Evolutionary conservation across 1,140 invertebrate species (phyloP).

Genomic region (Bombus breviceps): DNA sequence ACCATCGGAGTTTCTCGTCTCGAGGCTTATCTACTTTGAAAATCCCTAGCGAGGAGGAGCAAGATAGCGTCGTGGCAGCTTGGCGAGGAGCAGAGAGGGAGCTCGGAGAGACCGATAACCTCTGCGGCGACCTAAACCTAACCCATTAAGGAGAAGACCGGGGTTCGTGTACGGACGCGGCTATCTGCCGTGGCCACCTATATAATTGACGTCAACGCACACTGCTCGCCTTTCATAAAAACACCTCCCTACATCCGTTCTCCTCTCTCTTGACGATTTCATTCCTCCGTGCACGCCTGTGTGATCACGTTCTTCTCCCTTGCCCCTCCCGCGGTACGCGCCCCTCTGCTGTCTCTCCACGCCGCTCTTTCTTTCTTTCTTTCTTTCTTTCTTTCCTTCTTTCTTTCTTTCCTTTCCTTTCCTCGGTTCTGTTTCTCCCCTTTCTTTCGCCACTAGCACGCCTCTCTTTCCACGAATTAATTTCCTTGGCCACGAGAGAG

Average conservation of each 20-base stretch:
- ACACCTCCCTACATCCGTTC: slow-evolving; percentile 81
- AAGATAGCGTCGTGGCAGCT: not conserved
- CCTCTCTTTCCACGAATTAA: slow-evolving; percentile 59
- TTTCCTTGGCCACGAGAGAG: slow-evolving; percentile 40
- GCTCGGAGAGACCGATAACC: slow-evolving; percentile 75
- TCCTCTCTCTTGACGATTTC: slow-evolving; percentile 66
- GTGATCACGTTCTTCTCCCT: not conserved
- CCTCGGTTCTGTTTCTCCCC: slow-evolving; percentile 4
- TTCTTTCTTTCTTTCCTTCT: not conserved
- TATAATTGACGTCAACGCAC: slow-evolving; percentile 82
- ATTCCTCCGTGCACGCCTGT: slow-evolving; percentile 57
- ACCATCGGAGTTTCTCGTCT: slow-evolving; percentile 21
- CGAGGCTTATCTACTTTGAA: slow-evolving; percentile 76
- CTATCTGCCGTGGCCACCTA: slow-evolving; percentile 79
- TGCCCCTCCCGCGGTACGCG: not conserved
- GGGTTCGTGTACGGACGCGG: slow-evolving; percentile 58
- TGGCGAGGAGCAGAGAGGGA: not conserved
- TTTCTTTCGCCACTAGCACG: slow-evolving; percentile 21
- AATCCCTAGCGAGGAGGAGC: slow-evolving; percentile 70
- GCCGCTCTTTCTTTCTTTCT: slow-evolving; percentile 4
- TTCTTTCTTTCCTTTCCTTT: slow-evolving; percentile 1
- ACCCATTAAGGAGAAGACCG: slow-evolving; percentile 77
- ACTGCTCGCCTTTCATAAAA: slow-evolving; percentile 82
- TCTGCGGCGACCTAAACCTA: slow-evolving; percentile 75
- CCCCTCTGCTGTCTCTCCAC: not conserved